These are phyloP conservation scores for Andrena minutula DNA, from an alignment of 2,888 invertebrate species.

Conservation along the genomic window DNA sequence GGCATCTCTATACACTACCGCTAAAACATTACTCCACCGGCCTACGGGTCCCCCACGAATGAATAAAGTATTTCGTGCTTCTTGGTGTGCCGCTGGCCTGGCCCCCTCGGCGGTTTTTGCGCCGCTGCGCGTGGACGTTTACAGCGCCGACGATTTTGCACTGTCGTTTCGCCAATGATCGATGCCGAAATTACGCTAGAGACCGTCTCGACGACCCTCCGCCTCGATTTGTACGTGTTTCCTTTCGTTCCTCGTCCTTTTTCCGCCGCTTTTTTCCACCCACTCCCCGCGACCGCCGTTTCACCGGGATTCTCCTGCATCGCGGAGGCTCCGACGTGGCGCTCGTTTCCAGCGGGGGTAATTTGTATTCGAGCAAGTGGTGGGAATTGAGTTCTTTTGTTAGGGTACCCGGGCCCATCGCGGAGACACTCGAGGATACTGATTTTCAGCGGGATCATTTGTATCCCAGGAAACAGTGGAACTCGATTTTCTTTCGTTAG, in stretches of 20 bases:
- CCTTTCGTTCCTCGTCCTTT: constrained; percentile 35
- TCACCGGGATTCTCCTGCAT: background rate
- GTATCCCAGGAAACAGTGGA: constrained; percentile 5
- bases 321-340: background rate
- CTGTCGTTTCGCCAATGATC: constrained; percentile 74
- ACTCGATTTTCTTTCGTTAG: background rate
- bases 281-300: background rate
- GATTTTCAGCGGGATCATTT: background rate
- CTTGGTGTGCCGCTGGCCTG: constrained; percentile 58
- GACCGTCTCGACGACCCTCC: constrained; percentile 35
- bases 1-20: constrained; percentile 79
- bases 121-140: constrained; percentile 61
- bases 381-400: background rate
- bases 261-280: constrained; percentile 1
- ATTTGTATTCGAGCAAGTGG: constrained; percentile 14
- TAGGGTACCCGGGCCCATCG: background rate
- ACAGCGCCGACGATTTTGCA: constrained; percentile 67
- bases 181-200: constrained; percentile 69
- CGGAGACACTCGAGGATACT: background rate
- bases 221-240: constrained; percentile 43
- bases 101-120: constrained; percentile 56
- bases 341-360: background rate
- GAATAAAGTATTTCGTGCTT: constrained; percentile 79
- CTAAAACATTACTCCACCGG: constrained; percentile 72
- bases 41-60: constrained; percentile 63